phyloP scores from a whole-genome alignment of 2,797 vertebrate genomes.

The Sebastes melanostomus region DNA sequence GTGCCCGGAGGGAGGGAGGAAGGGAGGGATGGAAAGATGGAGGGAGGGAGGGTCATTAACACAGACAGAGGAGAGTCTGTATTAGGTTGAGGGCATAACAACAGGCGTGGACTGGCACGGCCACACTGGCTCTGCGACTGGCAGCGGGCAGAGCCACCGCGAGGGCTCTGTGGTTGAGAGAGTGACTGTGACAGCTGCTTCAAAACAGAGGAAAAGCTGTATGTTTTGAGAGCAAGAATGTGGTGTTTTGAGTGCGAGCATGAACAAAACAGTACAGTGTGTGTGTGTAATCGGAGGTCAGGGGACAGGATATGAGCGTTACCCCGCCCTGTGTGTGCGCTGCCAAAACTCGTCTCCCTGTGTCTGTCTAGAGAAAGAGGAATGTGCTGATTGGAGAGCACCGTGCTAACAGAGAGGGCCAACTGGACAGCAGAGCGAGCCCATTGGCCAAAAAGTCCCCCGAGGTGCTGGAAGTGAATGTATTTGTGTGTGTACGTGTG shows the following conservation, averaged over 20 bases:
- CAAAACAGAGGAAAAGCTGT: conserved; percentile 65
- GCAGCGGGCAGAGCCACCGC: conserved; percentile 46
- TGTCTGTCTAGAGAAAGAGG: conserved; percentile 76
- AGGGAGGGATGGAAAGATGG: conserved; percentile 39
- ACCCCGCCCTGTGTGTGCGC: conserved; percentile 77
- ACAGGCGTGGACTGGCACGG: conserved; percentile 74
- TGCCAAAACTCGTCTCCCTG: conserved; percentile 78
- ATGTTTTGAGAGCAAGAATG: conserved; percentile 68
- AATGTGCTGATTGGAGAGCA: conserved; percentile 85
- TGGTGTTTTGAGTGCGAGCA: conserved; percentile 57
- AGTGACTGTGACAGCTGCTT: conserved; percentile 66
- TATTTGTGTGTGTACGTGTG: conserved; percentile 26
- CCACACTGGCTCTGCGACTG: conserved; percentile 54
- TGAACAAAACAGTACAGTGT: conserved; percentile 56
- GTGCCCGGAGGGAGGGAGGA: conserved; percentile 26
- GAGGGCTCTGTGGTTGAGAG: conserved; percentile 43
- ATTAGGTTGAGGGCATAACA: conserved; percentile 65
- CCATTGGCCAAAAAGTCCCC: conserved; percentile 61
- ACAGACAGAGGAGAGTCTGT: conserved; percentile 77
- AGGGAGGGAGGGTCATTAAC: conserved; percentile 52
- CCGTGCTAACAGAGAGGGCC: conserved; percentile 55
- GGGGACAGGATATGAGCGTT: conserved; percentile 83
- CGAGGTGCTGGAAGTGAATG: conserved; percentile 46
- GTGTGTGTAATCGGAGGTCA: conserved; percentile 71
- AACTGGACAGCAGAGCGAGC: conserved; percentile 71